A percentile compares a stretch with the other conserved stretches of the same genome.
phyloP scores from a whole-genome alignment of 2,888 invertebrate genomes.

The Coelopa pilipes region DNA sequence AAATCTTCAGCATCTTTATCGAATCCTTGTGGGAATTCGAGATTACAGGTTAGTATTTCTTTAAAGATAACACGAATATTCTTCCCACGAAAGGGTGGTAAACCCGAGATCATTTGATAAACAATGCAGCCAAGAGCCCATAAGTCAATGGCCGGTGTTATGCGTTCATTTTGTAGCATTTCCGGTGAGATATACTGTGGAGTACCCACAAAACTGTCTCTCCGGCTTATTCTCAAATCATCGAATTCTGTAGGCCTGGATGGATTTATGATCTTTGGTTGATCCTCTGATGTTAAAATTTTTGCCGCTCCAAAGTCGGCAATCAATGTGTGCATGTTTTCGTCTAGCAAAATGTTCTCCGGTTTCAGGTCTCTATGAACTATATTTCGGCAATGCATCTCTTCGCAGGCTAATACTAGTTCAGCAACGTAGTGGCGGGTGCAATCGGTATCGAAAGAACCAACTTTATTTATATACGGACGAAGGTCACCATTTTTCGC shows the following conservation, averaged over 20 bases:
- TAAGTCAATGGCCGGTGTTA: constrained; percentile 85
- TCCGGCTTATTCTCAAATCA: constrained; percentile 66
- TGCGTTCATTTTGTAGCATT: constrained; percentile 82
- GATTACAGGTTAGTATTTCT: constrained; percentile 90
- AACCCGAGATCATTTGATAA: constrained; percentile 95
- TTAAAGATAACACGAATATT: constrained; percentile 97
- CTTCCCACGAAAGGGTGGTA: constrained; percentile 90
- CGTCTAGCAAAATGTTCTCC: constrained; percentile 93
- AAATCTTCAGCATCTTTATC: constrained; percentile 86
- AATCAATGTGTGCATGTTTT: constrained; percentile 94
- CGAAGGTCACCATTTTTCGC: constrained; percentile 95
- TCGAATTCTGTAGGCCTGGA: constrained; percentile 41
- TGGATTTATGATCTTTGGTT: constrained; percentile 45
- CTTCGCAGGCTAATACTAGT: constrained; percentile 89
- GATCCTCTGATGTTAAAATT: constrained; percentile 70
- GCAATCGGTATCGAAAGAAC: constrained; percentile 88
- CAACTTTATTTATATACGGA: constrained; percentile 89
- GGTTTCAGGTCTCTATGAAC: constrained; percentile 98
- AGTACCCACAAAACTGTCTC: constrained; percentile 95
- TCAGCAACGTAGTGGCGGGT: constrained; percentile 96
- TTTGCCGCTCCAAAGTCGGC: constrained; percentile 98
- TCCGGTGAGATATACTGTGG: constrained; percentile 99
- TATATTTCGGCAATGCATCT: constrained; percentile 87
- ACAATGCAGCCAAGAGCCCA: constrained; percentile 98
- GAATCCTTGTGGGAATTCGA: constrained; percentile 93